Conservation (phyloP, 1,140 invertebrate genomes). For the Samia ricini region DNA sequence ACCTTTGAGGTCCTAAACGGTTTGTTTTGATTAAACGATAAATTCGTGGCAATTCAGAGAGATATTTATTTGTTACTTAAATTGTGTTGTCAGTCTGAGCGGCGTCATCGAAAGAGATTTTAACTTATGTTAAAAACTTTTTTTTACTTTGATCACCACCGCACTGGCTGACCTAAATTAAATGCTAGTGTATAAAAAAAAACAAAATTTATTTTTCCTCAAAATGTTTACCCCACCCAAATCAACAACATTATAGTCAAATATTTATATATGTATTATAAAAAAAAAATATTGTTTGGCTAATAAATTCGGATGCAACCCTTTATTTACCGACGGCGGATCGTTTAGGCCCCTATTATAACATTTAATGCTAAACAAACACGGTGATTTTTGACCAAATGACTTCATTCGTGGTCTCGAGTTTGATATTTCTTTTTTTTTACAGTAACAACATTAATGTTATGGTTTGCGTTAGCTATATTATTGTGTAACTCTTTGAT, state of each 20-base stretch:
- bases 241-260: neutral
- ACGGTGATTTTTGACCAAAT: slow-evolving; percentile 56
- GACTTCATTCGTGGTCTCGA: slow-evolving; percentile 45
- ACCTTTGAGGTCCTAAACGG: neutral
- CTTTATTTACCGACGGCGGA: slow-evolving; percentile 60
- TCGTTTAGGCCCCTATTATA: slow-evolving; percentile 65
- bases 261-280: neutral
- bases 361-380: slow-evolving; percentile 74
- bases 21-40: neutral
- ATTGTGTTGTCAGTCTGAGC: neutral
- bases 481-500: too few relatives aligned
- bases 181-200: neutral
- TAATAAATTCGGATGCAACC: slow-evolving; percentile 60
- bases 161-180: neutral
- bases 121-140: neutral
- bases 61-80: neutral
- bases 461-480: neutral
- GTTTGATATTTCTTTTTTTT: slow-evolving; percentile 10
- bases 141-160: neutral
- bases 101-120: neutral
- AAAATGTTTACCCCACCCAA: neutral
- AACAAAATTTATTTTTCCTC: neutral
- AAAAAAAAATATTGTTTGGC: slow-evolving; percentile 32
- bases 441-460: neutral
- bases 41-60: neutral